These are phyloP conservation scores for Tethea ocularis DNA, from an alignment of 2,888 invertebrate genomes.

Conservation along the genomic window DNA sequence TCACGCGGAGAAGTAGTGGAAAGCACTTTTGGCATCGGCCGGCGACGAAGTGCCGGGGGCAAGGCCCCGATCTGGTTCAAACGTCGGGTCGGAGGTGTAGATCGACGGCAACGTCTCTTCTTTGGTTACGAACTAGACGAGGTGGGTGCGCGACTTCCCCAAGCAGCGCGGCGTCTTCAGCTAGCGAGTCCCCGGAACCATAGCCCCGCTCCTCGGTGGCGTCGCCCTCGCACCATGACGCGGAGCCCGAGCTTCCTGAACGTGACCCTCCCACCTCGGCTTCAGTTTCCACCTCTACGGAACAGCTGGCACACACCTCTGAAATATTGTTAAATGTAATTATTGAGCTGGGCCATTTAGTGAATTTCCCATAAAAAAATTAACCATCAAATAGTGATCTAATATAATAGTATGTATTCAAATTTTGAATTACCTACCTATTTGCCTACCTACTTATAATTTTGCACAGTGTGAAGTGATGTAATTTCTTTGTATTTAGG, in stretches of 20 bases:
- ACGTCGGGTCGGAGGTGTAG: constrained; percentile 77
- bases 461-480: no score
- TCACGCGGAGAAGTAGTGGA: not conserved
- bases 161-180: constrained; percentile 74
- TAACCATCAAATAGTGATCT: no score
- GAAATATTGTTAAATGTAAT: constrained; percentile 21
- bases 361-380: no score
- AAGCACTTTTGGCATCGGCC: constrained; percentile 1
- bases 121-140: constrained; percentile 60
- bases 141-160: constrained; percentile 58
- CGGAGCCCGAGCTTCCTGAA: constrained; percentile 76
- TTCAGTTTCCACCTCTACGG: constrained; percentile 77
- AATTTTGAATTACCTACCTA: no score
- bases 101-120: constrained; percentile 77
- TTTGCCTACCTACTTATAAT: no score
- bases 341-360: not conserved
- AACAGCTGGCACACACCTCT: constrained; percentile 77
- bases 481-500: no score
- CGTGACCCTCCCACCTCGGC: constrained; percentile 65
- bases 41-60: not conserved
- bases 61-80: constrained; percentile 37
- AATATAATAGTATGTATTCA: no score
- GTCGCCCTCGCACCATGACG: constrained; percentile 82
- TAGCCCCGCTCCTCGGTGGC: constrained; percentile 78
- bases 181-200: constrained; percentile 81